Conservation (phyloP, 2,888 invertebrate species). For the Aleiodes testaceus region DNA sequence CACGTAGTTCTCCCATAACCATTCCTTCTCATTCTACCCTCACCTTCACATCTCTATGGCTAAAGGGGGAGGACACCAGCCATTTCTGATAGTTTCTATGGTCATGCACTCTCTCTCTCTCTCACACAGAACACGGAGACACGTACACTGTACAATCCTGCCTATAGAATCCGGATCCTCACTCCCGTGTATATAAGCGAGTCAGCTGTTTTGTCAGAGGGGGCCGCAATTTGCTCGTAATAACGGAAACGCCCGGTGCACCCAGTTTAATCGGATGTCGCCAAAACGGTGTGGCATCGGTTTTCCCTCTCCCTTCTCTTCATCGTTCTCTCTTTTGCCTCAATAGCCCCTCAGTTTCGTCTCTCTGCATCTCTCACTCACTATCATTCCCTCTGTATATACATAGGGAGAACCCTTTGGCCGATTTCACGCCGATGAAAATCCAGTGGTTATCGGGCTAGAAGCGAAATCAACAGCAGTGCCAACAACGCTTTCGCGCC, state of each 20-base stretch:
- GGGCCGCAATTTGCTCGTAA: constrained; percentile 62
- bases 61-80: neutral
- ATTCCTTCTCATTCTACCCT: constrained; percentile 24
- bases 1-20: constrained; percentile 45
- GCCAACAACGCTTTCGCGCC: constrained; percentile 40
- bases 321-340: neutral
- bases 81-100: constrained; percentile 25
- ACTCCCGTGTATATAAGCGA: constrained; percentile 47
- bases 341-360: neutral
- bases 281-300: constrained; percentile 49
- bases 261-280: constrained; percentile 62
- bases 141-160: neutral
- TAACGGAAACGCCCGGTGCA: constrained; percentile 59
- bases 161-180: constrained; percentile 10
- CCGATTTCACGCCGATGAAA: constrained; percentile 45
- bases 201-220: constrained; percentile 63
- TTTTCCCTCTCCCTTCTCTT: constrained; percentile 11
- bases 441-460: constrained; percentile 44
- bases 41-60: constrained; percentile 6
- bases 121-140: neutral
- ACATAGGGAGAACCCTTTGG: constrained; percentile 22
- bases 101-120: neutral
- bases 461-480: constrained; percentile 45
- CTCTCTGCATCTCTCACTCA: constrained; percentile 17
- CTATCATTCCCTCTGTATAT: neutral